Base-by-base conservation (phyloP, 2,888 invertebrate genomes). In the Oscheius sp. region DNA sequence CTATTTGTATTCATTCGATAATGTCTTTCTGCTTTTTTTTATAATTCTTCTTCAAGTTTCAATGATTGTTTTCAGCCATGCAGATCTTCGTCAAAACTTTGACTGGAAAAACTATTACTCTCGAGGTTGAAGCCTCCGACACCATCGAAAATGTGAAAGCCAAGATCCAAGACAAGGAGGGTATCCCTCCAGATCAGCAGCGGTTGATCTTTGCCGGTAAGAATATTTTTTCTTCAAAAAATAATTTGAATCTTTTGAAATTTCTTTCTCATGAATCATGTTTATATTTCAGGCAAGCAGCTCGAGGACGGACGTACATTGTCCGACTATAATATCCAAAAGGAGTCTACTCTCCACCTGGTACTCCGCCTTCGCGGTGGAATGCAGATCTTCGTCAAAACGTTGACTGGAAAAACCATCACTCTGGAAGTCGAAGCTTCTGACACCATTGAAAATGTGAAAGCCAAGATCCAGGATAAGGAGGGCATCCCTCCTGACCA, bases 11-110 rank as follows among this genome's bases (percentile, higher is more conserved):
- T n/a, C 56, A 56, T 49, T 49, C 49, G 2, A 3, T 5, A 49
- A 49, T 49, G 3, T 49, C 21, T 13, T 49, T 13, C 49, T 16
- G 2, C n/a, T 7, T 21, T 49, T 49, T 49, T 2, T 18, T 49
- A 13, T 13, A 18, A 13, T 16, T 18, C 21, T 49, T 21, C 13
- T 21, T 18, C 16, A 18, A 7, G 49, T 13, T 49, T 18, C 3
- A 55, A 21, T 23, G 29, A 43, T 18, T 1, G 1, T 43, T 61
- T 41, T 68, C 27, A 75, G 83, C 81, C 21, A 95, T 95, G 95
- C 96, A 96, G 92, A 96, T 96, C 91, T 96, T 95, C 90, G 95
- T 95, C 81, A 95, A 95, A 91, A 80, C 80, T 21, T 92, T 95
- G 59, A 94, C 94, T 88, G 95, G 95, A 87, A 95, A 95, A 90